phyloP scores from a whole-genome alignment of 2,113 vertebrate genomes.

The Columba janthina region DNA sequence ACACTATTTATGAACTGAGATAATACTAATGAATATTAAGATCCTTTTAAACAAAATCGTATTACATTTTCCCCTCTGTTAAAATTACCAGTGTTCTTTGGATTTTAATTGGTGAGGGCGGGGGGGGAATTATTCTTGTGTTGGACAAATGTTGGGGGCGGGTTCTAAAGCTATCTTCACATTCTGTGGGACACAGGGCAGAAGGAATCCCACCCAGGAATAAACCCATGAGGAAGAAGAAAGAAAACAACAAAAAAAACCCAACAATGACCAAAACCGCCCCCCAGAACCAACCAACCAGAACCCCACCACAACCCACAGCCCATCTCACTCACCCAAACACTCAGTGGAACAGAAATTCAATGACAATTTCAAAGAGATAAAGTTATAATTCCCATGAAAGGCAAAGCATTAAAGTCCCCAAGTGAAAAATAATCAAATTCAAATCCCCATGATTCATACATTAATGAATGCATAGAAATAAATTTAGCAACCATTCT shows the following conservation, averaged over 20 bases:
- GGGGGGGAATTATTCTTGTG: background rate
- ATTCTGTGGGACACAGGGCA: background rate
- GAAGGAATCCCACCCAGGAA: background rate
- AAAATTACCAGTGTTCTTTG: background rate
- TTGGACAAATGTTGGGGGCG: background rate
- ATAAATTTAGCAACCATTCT: background rate
- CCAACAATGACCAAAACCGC: too few relatives aligned
- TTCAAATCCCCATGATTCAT: background rate
- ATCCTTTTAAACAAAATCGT: background rate
- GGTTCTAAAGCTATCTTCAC: background rate
- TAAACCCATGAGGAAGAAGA: background rate
- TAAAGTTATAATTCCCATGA: background rate
- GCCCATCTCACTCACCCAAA: background rate
- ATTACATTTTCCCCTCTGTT: background rate
- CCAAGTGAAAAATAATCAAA: background rate
- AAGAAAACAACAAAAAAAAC: too few relatives aligned
- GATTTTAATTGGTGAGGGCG: background rate
- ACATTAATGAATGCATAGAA: background rate
- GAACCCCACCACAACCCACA: background rate
- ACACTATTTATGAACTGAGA: background rate
- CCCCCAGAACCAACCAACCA: too few relatives aligned
- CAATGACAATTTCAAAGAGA: background rate
- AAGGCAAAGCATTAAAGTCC: background rate
- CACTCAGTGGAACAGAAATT: background rate
- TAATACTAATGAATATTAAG: background rate